Percentiles rank a stretch among this genome's conserved stretches.
Conservation (phyloP, 2,888 invertebrate genomes). For the Agrochola lychnidis region DNA sequence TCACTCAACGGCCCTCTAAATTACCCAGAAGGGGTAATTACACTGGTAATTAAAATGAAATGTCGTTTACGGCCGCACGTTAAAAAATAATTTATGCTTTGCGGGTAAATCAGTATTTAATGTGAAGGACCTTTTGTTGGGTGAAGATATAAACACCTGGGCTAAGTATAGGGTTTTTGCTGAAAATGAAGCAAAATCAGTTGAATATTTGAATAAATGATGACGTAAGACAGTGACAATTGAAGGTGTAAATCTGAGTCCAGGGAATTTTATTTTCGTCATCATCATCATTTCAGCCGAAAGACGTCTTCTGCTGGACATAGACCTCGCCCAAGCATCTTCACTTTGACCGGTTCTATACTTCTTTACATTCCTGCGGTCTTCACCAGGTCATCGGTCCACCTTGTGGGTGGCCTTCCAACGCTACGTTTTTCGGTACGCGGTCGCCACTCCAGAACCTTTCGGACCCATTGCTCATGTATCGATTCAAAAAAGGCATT, state of each 20-base stretch:
- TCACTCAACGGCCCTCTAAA: slow-evolving; percentile 64
- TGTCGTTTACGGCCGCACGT: slow-evolving; percentile 61
- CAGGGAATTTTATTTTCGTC: neutral
- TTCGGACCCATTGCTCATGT: neutral
- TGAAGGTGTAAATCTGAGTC: neutral
- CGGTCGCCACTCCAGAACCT: too few species aligned
- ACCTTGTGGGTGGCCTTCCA: too few species aligned
- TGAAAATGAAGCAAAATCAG: neutral
- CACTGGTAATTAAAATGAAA: slow-evolving; percentile 68
- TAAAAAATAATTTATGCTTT: slow-evolving; percentile 62
- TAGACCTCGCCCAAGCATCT: too few species aligned
- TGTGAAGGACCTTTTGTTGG: slow-evolving; percentile 43
- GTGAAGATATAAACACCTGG: slow-evolving; percentile 1
- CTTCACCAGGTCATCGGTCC: too few species aligned
- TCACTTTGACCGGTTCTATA: too few species aligned
- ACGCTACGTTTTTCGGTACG: too few species aligned
- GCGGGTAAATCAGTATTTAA: slow-evolving; percentile 59
- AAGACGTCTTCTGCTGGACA: too few species aligned
- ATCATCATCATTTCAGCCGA: too few species aligned
- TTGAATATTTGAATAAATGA: neutral
- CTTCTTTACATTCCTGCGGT: too few species aligned
- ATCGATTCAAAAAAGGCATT: neutral
- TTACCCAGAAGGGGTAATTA: slow-evolving; percentile 70
- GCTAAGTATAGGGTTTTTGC: neutral
- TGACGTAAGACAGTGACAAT: neutral